Conservation (phyloP, 2,888 invertebrate species). For the Lasioglossum lativentre region DNA sequence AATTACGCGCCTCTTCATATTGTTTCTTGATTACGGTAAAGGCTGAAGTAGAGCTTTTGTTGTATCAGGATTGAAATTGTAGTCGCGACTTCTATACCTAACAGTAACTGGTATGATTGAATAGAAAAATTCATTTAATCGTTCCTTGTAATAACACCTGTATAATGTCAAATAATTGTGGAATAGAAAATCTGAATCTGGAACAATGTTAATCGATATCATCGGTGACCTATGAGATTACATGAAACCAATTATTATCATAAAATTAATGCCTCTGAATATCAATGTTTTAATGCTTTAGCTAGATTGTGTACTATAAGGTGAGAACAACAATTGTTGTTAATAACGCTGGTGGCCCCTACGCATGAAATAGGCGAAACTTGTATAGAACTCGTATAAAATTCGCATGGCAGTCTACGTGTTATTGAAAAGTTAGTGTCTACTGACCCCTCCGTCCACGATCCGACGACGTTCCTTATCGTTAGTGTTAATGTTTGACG, state of each 20-base stretch:
- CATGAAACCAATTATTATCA: no score
- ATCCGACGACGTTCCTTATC: not conserved
- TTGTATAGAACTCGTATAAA: no score
- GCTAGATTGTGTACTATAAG: not conserved
- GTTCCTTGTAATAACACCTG: not conserved
- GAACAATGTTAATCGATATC: no score
- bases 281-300: not conserved
- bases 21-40: not conserved
- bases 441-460: not conserved
- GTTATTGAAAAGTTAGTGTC: not conserved
- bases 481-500: not conserved
- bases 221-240: no score
- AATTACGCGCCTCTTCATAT: not conserved
- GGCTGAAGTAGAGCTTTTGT: not conserved
- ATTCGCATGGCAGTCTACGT: not conserved
- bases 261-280: not conserved
- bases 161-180: not conserved
- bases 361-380: no score
- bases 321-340: not conserved
- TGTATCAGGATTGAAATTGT: not conserved
- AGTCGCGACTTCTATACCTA: not conserved
- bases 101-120: not conserved
- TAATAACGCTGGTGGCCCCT: no score
- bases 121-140: not conserved
- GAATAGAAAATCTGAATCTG: no score